Evolutionary conservation across 2,888 invertebrate species (phyloP).

Genomic region (Exephanes ischioxanthus): DNA sequence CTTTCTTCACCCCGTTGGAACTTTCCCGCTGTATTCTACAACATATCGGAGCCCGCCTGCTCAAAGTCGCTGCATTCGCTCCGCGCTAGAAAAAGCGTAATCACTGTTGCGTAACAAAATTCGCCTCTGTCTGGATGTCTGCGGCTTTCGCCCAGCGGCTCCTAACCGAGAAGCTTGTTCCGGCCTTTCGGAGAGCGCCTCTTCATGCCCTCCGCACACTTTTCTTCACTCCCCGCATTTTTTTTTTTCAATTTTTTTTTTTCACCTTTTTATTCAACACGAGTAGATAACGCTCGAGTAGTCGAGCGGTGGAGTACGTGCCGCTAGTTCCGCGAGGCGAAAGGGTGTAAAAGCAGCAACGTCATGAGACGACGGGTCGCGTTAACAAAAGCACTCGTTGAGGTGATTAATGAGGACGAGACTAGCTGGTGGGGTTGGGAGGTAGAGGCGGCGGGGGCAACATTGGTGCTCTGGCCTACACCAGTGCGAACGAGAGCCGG

Average conservation of each 20-base stretch:
- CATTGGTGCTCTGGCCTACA: constrained; percentile 13
- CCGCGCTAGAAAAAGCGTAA: background rate
- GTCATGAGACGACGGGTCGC: constrained; percentile 69
- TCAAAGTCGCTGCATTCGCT: background rate
- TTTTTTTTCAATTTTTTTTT: background rate
- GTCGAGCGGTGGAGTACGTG: background rate
- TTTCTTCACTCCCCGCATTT: background rate
- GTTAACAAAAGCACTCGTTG: constrained; percentile 83
- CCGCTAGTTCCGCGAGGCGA: constrained; percentile 15
- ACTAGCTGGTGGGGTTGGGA: constrained; percentile 51
- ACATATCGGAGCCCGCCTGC: background rate
- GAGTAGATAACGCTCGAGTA: constrained; percentile 39
- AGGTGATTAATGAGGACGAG: constrained; percentile 82
- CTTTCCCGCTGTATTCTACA: background rate
- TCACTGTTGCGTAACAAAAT: background rate
- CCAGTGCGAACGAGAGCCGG: background rate
- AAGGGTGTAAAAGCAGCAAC: constrained; percentile 61
- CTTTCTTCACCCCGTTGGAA: background rate
- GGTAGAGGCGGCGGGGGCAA: background rate
- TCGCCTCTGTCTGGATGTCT: background rate
- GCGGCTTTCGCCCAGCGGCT: background rate
- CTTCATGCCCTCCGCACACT: background rate
- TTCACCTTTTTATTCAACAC: constrained; percentile 14
- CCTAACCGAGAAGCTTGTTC: background rate
- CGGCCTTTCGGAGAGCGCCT: background rate